phyloP scores from a whole-genome alignment of 2,113 vertebrate species.

The Otolemur garnettii region DNA sequence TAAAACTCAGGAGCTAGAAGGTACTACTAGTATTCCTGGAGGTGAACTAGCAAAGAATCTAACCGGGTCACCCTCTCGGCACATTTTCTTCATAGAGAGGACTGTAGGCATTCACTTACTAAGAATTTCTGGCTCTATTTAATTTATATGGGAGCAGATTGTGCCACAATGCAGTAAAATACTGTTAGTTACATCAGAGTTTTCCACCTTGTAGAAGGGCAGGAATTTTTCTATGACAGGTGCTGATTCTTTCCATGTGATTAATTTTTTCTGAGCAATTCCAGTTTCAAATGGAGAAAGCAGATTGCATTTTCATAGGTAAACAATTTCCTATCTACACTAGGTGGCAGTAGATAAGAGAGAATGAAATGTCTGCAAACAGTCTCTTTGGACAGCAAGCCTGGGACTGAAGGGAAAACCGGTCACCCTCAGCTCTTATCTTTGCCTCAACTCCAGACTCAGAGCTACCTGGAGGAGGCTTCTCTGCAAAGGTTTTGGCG shows the following conservation, averaged over 20 bases:
- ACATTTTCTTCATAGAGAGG: neutral
- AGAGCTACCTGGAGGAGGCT: neutral
- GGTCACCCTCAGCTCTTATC: neutral
- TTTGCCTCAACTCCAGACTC: neutral
- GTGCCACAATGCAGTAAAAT: neutral
- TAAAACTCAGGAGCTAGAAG: neutral
- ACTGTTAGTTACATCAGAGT: neutral
- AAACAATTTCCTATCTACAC: conserved; percentile 62
- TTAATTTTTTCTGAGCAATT: conserved; percentile 5
- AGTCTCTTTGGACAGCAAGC: neutral
- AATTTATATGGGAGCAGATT: neutral
- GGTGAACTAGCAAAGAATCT: neutral
- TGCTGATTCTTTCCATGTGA: neutral
- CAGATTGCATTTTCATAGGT: conserved; percentile 11
- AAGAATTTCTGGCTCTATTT: neutral
- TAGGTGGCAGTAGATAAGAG: conserved; percentile 88
- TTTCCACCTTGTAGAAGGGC: neutral
- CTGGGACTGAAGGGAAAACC: neutral
- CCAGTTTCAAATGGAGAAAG: neutral
- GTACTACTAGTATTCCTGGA: neutral
- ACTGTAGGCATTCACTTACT: neutral
- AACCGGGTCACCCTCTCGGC: neutral
- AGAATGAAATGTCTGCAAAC: conserved; percentile 6
- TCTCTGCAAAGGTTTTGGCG: neutral
- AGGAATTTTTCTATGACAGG: neutral